These are phyloP conservation scores for Linurgus olivaceus DNA, from an alignment of 2,797 vertebrate species.

Conservation along the genomic window DNA sequence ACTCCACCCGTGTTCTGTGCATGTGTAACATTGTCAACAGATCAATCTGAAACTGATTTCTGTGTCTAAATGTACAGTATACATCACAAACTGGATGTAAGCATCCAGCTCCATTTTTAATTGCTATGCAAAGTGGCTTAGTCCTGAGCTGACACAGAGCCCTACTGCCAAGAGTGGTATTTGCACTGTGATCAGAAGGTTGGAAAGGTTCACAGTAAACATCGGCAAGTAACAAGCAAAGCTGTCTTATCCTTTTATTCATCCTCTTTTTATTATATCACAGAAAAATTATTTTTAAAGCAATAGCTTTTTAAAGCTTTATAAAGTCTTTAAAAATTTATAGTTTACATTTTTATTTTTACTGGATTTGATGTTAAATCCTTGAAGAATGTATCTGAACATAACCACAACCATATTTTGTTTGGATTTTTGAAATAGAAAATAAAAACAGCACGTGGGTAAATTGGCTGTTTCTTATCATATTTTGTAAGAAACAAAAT, in stretches of 20 bases:
- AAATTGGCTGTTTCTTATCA: background rate
- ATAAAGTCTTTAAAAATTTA: background rate
- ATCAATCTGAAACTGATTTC: background rate
- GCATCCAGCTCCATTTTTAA: background rate
- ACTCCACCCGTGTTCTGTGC: background rate
- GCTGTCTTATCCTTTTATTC: background rate
- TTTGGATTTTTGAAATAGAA: background rate
- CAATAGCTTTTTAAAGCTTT: background rate
- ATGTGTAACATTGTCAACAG: fast-evolving
- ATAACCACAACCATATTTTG: background rate
- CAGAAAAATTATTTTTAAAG: background rate
- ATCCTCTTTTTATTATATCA: background rate
- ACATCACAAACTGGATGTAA: background rate
- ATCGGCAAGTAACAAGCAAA: background rate
- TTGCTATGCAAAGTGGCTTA: background rate
- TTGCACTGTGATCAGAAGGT: background rate
- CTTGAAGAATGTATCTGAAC: background rate
- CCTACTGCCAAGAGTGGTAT: background rate
- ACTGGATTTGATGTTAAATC: background rate
- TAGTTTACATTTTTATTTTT: background rate
- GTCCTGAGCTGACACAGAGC: background rate
- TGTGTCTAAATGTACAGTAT: background rate
- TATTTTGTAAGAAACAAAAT: background rate
- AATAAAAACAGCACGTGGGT: background rate
- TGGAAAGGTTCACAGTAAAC: background rate